Evolutionary conservation across 1,140 invertebrate species (phyloP), one percentile per base, ranked within the genome.

Genomic region (Zaprionus africanus): DNA sequence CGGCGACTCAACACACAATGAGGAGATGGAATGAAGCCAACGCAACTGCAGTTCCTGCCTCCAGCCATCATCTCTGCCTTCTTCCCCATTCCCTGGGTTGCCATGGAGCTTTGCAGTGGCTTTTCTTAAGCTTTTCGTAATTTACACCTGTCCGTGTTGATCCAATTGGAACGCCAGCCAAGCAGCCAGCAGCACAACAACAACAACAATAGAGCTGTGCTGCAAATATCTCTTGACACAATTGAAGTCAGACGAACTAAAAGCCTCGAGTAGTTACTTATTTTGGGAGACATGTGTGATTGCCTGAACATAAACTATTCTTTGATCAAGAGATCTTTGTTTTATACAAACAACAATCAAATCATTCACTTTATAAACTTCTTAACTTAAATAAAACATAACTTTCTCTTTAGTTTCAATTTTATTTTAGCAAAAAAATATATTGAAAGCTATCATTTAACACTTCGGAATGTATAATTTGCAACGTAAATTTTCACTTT

Each of bases 61-160:
- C 58, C 31, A 34, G 31, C 17, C 36, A 38, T 65, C 19, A 2
- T 22, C 26, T 34, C 19, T 6, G 5, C 5, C 15, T n/a, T n/a
- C 15, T n/a, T n/a, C 15, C n/a, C 41, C n/a, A 19, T 46, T 58
- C 49, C 43, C 34, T 9, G 19, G 51, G 26, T 26, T 63, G 31
- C 31, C 31, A n/a, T 36, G n/a, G 13, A 78, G 74, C 74, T 85
- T 68, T 71, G 51, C 46, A 53, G 58, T 67, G 82, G 82, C 69
- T 85, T 79, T 82, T 49, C 66, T 57, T 82, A 76, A 82, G 71
- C 82, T 70, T 73, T 76, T 63, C 63, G 70, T 73, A 76, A 84
- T 86, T 85, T 86, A 76, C 82, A 86, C 82, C 78, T 85, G 67
- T 69, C 76, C 69, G 64, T 77, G 81, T 83, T 81, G 64, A 79